A percentile compares a stretch with the other conserved stretches of the same genome.
Conservation (phyloP, 2,888 invertebrate species). For the Trilocha varians region DNA sequence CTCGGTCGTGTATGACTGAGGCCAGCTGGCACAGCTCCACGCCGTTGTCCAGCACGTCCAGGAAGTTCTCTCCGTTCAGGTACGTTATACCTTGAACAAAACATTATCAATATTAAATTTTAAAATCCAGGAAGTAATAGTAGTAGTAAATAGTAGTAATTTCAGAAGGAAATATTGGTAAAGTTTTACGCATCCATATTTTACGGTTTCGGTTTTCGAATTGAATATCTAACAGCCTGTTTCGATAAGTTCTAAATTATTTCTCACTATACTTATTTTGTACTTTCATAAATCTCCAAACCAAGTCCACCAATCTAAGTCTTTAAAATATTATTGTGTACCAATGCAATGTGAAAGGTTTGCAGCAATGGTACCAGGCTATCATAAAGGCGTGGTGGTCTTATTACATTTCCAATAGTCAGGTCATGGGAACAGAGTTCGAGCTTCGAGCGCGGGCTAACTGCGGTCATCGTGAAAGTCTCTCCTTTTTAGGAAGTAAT, state of each 20-base stretch:
- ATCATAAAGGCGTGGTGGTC: constrained; percentile 17
- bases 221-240: too few species aligned
- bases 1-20: constrained; percentile 82
- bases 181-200: too few species aligned
- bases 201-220: too few species aligned
- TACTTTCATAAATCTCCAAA: too few species aligned
- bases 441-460: not conserved
- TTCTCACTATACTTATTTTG: too few species aligned
- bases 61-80: constrained; percentile 84
- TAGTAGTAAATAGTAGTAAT: too few species aligned
- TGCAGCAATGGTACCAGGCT: constrained; percentile 15
- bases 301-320: too few species aligned
- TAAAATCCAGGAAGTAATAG: not conserved
- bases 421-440: constrained; percentile 4
- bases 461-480: constrained; percentile 1
- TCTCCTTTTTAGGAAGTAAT: constrained; percentile 1
- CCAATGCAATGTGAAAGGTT: not conserved
- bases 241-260: too few species aligned
- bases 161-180: too few species aligned
- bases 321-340: too few species aligned
- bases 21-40: constrained; percentile 87
- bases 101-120: not conserved
- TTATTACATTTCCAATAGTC: constrained; percentile 8
- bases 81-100: constrained; percentile 76
- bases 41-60: constrained; percentile 88